Conservation (phyloP, 2,113 vertebrate species). For the Channa argus region DNA sequence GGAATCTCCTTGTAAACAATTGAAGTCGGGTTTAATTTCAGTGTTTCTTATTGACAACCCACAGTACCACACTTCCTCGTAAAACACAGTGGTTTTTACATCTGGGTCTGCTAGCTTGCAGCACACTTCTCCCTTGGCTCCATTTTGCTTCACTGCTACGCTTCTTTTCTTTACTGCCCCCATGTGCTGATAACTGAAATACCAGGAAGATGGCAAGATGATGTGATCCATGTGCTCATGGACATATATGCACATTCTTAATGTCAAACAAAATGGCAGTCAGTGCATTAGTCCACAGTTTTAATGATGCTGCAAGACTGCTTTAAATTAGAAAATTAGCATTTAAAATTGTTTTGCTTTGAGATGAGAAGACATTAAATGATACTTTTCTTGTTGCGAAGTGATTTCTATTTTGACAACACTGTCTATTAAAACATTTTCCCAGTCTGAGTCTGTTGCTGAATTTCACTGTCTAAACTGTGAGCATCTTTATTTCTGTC, state of each 20-base stretch:
- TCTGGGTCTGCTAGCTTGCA: not conserved
- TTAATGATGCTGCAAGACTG: too few species aligned
- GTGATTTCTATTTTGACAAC: not conserved
- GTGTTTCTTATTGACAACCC: not conserved
- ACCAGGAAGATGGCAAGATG: not conserved
- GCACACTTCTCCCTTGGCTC: not conserved
- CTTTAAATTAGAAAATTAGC: slow-evolving; percentile 1
- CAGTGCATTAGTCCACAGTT: not conserved
- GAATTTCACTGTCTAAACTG: not conserved
- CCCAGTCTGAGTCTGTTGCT: not conserved
- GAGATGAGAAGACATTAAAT: not conserved
- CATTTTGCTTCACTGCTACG: not conserved
- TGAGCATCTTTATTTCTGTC: not conserved
- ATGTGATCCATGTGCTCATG: not conserved
- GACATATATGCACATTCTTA: not conserved
- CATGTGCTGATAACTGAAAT: not conserved
- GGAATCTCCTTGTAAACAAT: not conserved
- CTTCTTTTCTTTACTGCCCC: not conserved
- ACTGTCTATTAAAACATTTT: slow-evolving; percentile 31
- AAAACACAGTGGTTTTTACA: too few species aligned
- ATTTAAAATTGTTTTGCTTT: not conserved
- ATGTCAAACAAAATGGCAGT: not conserved
- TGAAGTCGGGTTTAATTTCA: not conserved
- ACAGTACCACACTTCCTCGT: too few species aligned
- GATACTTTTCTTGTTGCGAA: slow-evolving; percentile 5